phyloP scores from a whole-genome alignment of 2,113 vertebrate species.

The Oryzias celebensis region DNA sequence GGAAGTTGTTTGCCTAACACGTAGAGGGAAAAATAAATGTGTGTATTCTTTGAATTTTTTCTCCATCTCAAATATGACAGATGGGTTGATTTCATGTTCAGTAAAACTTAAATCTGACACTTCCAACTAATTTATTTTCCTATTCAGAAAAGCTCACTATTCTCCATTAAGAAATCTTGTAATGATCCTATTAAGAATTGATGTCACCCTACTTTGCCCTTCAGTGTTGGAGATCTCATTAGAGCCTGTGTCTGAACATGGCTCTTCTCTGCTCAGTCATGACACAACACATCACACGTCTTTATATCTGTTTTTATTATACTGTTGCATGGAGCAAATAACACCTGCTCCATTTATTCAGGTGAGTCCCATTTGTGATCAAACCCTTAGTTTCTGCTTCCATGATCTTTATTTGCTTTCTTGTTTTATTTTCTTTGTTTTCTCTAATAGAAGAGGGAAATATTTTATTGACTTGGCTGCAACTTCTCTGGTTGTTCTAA shows the following conservation, averaged over 20 bases:
- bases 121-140: constrained; percentile 59
- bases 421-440: background rate
- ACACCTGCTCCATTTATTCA: constrained; percentile 27
- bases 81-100: constrained; percentile 16
- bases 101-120: constrained; percentile 53
- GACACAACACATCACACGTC: constrained; percentile 33
- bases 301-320: constrained; percentile 10
- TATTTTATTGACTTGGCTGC: constrained; percentile 43
- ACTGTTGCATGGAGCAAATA: constrained; percentile 32
- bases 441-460: constrained; percentile 8
- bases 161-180: constrained; percentile 67
- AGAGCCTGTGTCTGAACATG: constrained; percentile 35
- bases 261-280: constrained; percentile 18
- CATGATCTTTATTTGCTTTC: background rate
- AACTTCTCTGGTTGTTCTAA: constrained; percentile 26
- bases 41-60: background rate
- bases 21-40: too few species aligned
- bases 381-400: background rate
- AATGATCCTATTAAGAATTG: constrained; percentile 61
- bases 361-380: constrained; percentile 14
- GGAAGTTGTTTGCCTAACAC: too few species aligned
- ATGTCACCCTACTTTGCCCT: constrained; percentile 58
- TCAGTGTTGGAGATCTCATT: constrained; percentile 61
- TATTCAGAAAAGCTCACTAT: constrained; percentile 62
- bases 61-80: background rate